Conservation (phyloP, 2,888 invertebrate species). For the Callyntrura sp. region DNA sequence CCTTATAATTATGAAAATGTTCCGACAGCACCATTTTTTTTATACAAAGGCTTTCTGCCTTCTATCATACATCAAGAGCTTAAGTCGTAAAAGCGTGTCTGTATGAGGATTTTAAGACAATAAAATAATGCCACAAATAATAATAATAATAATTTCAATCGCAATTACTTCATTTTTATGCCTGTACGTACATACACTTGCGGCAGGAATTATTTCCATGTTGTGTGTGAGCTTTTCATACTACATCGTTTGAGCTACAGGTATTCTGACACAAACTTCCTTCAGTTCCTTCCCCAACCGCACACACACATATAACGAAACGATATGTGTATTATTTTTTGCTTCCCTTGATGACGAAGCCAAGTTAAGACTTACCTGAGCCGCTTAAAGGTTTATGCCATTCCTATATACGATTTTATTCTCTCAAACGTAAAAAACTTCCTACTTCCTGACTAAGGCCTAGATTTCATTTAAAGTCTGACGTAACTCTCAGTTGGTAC, state of each 20-base stretch:
- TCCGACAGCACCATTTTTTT: slow-evolving; percentile 41
- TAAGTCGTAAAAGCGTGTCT: slow-evolving; percentile 20
- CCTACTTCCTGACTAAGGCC: slow-evolving; percentile 76
- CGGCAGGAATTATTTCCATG: neutral
- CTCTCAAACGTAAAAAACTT: slow-evolving; percentile 66
- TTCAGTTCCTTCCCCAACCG: slow-evolving; percentile 20
- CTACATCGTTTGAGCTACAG: neutral
- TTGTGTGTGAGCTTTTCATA: neutral
- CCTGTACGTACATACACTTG: neutral
- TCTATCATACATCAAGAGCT: slow-evolving; percentile 11
- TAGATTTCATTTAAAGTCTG: slow-evolving; percentile 62
- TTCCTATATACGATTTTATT: neutral
- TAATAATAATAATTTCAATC: slow-evolving; percentile 39
- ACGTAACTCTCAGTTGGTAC: slow-evolving; percentile 35
- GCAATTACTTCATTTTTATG: neutral
- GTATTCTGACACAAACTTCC: slow-evolving; percentile 41
- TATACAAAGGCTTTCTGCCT: slow-evolving; percentile 42
- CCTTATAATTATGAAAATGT: slow-evolving; percentile 62
- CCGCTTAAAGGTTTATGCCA: slow-evolving; percentile 14
- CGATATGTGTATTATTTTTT: neutral
- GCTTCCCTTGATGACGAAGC: slow-evolving; percentile 38
- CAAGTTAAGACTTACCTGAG: slow-evolving; percentile 14
- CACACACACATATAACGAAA: neutral
- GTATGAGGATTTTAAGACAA: slow-evolving; percentile 44
- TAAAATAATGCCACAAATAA: slow-evolving; percentile 58